Base-by-base conservation (phyloP, 2,797 vertebrate genomes). In the Syndactyla subalaris region DNA sequence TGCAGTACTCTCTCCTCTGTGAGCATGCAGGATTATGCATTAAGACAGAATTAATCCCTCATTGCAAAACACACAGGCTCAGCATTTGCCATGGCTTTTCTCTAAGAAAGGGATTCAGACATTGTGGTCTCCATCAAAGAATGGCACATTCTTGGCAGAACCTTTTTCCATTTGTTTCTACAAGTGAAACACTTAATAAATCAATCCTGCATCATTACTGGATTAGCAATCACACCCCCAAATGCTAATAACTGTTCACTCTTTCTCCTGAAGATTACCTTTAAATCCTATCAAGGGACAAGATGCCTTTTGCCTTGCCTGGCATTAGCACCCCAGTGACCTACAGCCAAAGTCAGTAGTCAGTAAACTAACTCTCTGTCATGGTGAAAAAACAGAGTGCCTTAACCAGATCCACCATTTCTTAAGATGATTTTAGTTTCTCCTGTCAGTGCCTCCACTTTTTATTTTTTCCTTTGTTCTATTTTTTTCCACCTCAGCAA, bases 221-320 rank as follows among this genome's bases (percentile, higher is more conserved):
- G 93, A 89, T 96, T 95, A 96, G 73, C 62, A 83, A 79, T 89
- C 89, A 80, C 91, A 55, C 65, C 54, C 63, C 61, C 58, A 91
- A 71, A 86, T 67, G 66, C 81, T 91, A 88, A 45, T 74, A 92
- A 54, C 67, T 88, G 55, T 72, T 97, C 92, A 82, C 75, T 93
- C 79, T 92, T 95, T 95, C 82, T 92, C 55, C 79, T 10, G 34
- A 78, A 86, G 95, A 96, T 97, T 97, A 93, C 63, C 65, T 63
- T 73, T 94, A 97, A 95, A 96, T 97, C 94, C 95, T 94, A 95
- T 96, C 92, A 96, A 77, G 87, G 75, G 71, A 89, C 81, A 88
- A 63, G 77, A 88, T 67, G 92, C 72, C 71, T 94, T 96, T 93
- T 96, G 93, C 95, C 76, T 85, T 95, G 78, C 55, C 75, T 96